A percentile compares a stretch with the other conserved stretches of the same genome.
These are phyloP conservation scores for Apis florea DNA, from an alignment of 1,140 invertebrate species.

Conservation along the genomic window DNA sequence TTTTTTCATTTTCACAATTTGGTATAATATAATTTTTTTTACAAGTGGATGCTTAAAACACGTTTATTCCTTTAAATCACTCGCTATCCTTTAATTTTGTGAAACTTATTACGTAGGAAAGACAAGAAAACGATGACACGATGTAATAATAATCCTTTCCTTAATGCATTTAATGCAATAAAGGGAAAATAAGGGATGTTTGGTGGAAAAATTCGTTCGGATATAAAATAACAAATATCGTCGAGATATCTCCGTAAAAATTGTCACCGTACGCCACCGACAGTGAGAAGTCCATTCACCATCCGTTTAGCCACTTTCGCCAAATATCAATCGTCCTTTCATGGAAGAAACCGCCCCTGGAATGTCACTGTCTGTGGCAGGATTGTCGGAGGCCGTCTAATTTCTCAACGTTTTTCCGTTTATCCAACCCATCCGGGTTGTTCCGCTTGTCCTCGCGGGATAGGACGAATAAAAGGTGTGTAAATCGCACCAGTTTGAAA, in stretches of 20 bases:
- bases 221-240: background rate
- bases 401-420: conserved; percentile 11
- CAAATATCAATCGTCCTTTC: conserved; percentile 10
- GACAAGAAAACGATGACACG: too few relatives aligned
- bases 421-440: background rate
- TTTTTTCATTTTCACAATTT: too few relatives aligned
- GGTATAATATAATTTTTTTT: too few relatives aligned
- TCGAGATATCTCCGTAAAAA: background rate
- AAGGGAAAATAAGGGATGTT: too few relatives aligned
- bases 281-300: background rate
- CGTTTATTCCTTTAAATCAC: too few relatives aligned
- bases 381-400: background rate
- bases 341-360: background rate
- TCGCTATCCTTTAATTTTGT: too few relatives aligned
- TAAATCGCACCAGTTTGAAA: conserved; percentile 34
- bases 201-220: too few relatives aligned
- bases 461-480: conserved; percentile 25
- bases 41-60: too few relatives aligned
- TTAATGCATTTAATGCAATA: too few relatives aligned
- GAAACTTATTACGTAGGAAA: too few relatives aligned
- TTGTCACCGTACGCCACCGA: background rate
- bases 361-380: background rate
- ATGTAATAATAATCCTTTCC: too few relatives aligned
- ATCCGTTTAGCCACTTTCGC: background rate
- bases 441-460: background rate